phyloP scores from a whole-genome alignment of 2,797 vertebrate species.

The Meda fulgida region DNA sequence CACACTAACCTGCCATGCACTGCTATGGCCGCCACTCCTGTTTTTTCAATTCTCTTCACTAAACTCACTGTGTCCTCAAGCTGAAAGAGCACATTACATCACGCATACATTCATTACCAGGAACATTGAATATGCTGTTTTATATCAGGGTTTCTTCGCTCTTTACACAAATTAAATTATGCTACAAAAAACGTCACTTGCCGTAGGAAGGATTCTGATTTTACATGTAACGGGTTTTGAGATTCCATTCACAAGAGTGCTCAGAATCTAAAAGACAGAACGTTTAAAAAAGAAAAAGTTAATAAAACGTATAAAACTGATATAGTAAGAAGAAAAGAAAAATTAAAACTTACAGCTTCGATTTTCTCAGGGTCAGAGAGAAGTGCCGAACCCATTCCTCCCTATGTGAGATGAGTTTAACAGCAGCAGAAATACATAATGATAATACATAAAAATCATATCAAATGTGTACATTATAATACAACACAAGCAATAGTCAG shows the following conservation, averaged over 20 bases:
- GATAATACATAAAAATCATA: not conserved
- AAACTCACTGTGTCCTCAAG: constrained; percentile 88
- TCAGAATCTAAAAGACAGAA: constrained; percentile 82
- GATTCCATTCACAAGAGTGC: constrained; percentile 85
- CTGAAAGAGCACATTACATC: constrained; percentile 68
- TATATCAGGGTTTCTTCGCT: no score
- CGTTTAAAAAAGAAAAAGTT: not conserved
- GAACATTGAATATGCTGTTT: not conserved
- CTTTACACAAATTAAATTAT: not conserved
- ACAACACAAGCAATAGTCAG: not conserved
- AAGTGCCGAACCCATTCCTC: constrained; percentile 96
- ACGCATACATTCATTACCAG: not conserved
- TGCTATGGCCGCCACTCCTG: constrained; percentile 90
- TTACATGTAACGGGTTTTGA: constrained; percentile 93
- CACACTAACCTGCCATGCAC: constrained; percentile 91
- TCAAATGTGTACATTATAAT: not conserved
- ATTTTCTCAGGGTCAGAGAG: constrained; percentile 92
- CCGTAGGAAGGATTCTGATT: constrained; percentile 91
- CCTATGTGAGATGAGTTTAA: constrained; percentile 75
- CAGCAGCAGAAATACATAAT: not conserved
- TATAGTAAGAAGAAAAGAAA: not conserved
- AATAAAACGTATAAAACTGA: not conserved
- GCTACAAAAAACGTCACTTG: constrained; percentile 68
- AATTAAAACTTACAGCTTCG: constrained; percentile 83
- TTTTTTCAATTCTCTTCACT: constrained; percentile 89